Evolutionary conservation across 2,797 vertebrate species (phyloP).

Genomic region (Schizopygopsis malacanthus): DNA sequence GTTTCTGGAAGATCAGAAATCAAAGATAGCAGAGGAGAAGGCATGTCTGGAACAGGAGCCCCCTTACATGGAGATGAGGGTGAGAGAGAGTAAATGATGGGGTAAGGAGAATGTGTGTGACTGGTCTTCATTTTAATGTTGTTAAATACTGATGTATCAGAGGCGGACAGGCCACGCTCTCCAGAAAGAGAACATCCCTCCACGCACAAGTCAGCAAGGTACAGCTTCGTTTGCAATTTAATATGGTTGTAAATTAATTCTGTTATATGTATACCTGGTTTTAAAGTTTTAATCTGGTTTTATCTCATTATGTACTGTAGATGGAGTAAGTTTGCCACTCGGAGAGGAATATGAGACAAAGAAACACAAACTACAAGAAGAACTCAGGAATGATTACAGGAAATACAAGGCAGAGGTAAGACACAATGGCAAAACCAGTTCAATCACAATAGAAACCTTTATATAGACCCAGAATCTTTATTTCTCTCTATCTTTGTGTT

Average conservation of each 20-base stretch:
- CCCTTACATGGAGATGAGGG: conserved; percentile 81
- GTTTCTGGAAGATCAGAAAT: conserved; percentile 79
- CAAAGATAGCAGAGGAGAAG: conserved; percentile 75
- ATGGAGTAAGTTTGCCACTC: conserved; percentile 85
- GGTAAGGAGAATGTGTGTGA: neutral
- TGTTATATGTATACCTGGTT: neutral
- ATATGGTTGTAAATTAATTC: neutral
- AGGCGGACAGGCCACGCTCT: neutral
- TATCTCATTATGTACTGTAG: neutral
- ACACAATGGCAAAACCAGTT: neutral
- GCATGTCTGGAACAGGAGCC: conserved; percentile 66
- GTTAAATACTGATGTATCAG: neutral
- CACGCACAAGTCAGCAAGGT: conserved; percentile 13
- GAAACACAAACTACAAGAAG: conserved; percentile 90
- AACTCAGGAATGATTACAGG: conserved; percentile 90
- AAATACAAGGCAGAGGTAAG: conserved; percentile 90
- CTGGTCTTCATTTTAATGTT: neutral
- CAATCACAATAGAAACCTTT: neutral
- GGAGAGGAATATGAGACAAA: conserved; percentile 92
- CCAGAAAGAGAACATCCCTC: conserved; percentile 30
- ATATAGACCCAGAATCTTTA: neutral
- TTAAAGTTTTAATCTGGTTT: too few relatives aligned
- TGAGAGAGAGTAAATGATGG: conserved; percentile 67
- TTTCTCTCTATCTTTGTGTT: neutral
- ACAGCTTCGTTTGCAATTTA: neutral